Evolutionary conservation across 2,113 vertebrate species (phyloP).

Genomic region (Tapirus terrestris): DNA sequence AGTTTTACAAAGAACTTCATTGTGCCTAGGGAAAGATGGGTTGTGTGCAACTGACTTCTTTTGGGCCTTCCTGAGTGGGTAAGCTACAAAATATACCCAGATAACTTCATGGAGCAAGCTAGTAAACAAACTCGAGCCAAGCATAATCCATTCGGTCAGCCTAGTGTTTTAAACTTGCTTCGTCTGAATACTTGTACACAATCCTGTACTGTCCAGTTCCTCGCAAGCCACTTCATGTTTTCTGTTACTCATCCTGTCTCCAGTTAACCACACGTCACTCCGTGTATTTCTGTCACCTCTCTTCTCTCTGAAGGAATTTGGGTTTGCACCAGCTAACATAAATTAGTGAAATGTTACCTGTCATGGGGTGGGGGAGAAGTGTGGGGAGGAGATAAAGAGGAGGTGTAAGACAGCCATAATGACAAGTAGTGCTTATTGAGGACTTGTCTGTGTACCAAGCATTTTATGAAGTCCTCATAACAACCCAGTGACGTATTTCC

Average conservation of each 20-base stretch:
- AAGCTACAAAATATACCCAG: neutral
- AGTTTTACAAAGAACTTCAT: neutral
- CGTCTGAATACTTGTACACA: neutral
- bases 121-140: neutral
- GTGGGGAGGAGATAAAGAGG: too few species aligned
- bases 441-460: neutral
- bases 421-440: neutral
- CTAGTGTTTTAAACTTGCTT: neutral
- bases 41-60: neutral
- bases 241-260: neutral
- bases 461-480: neutral
- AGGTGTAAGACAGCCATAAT: neutral
- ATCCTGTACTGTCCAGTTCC: neutral
- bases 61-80: neutral
- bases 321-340: neutral
- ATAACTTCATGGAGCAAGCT: neutral
- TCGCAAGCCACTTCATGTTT: neutral
- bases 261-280: neutral
- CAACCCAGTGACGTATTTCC: neutral
- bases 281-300: neutral
- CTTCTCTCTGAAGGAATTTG: neutral
- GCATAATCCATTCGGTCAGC: neutral
- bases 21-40: neutral
- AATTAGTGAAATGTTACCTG: neutral
- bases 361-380: neutral